phyloP scores from a whole-genome alignment of 2,888 invertebrate genomes.

The Resseliella maxima region DNA sequence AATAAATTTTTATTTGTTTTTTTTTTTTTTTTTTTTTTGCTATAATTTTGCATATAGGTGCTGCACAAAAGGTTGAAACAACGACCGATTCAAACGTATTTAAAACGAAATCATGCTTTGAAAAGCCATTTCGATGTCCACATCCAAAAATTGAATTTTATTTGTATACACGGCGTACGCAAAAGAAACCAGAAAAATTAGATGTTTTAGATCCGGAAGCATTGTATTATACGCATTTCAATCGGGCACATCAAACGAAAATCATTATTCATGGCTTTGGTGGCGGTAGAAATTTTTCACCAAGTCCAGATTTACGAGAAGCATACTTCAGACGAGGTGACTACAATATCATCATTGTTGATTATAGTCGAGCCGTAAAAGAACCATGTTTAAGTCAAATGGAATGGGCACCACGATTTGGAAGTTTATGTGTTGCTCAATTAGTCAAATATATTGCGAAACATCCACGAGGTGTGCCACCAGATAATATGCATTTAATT shows the following conservation, averaged over 20 bases:
- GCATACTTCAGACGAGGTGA: conserved; percentile 84
- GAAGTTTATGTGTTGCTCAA: conserved; percentile 82
- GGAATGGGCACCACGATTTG: conserved; percentile 75
- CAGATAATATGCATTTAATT: conserved; percentile 81
- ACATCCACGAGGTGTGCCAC: conserved; percentile 80
- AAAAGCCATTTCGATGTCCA: conserved; percentile 83
- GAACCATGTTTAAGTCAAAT: conserved; percentile 86
- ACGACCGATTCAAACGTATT: conserved; percentile 76
- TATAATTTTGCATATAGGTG: background rate
- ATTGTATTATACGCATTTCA: conserved; percentile 80
- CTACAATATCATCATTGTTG: conserved; percentile 89
- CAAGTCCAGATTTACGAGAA: conserved; percentile 85
- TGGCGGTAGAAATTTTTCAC: conserved; percentile 82
- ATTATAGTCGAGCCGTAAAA: conserved; percentile 81
- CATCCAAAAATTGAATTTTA: conserved; percentile 86
- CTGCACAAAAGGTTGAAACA: conserved; percentile 67
- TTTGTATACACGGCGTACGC: conserved; percentile 83
- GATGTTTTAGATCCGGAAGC: conserved; percentile 78
- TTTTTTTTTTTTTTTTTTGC: background rate
- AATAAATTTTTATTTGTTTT: background rate
- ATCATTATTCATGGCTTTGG: conserved; percentile 93
- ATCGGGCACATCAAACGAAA: conserved; percentile 83
- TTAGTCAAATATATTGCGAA: conserved; percentile 80
- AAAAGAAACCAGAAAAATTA: conserved; percentile 78
- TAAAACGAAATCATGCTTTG: conserved; percentile 84